phyloP scores from a whole-genome alignment of 2,113 vertebrate species.

The Pterophyllum scalare region DNA sequence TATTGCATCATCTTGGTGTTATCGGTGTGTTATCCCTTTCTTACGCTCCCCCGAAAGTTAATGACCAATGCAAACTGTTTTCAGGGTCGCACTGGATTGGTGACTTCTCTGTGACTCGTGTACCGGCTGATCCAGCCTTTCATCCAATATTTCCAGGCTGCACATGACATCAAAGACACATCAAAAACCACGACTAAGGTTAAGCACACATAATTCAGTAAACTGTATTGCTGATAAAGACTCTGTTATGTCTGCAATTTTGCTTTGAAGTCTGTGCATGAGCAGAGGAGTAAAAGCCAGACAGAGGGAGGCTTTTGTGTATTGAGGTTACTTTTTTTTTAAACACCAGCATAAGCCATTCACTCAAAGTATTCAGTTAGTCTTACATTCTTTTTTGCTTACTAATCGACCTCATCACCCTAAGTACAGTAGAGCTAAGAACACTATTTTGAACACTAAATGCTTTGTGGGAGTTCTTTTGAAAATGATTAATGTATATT shows the following conservation, averaged over 20 bases:
- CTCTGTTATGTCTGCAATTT: constrained; percentile 23
- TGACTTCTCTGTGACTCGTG: not conserved
- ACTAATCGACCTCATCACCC: not conserved
- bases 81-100: not conserved
- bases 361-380: constrained; percentile 12
- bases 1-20: not conserved
- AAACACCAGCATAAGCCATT: constrained; percentile 27
- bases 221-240: constrained; percentile 40
- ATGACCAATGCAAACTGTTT: not conserved
- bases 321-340: constrained; percentile 31
- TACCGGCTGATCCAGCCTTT: constrained; percentile 10
- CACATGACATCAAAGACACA: constrained; percentile 54
- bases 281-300: constrained; percentile 6
- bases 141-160: constrained; percentile 18
- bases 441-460: not conserved
- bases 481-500: not conserved
- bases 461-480: not conserved
- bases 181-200: constrained; percentile 27
- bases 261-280: constrained; percentile 53
- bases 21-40: not conserved
- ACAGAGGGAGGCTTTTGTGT: not conserved
- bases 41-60: not conserved
- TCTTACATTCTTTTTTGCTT: constrained; percentile 8
- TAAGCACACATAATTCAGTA: constrained; percentile 43
- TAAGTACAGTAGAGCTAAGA: not conserved